Percentiles rank a stretch among this genome's conserved stretches.
phyloP scores from a whole-genome alignment of 2,888 invertebrate genomes.

The Dioctria linearis region DNA sequence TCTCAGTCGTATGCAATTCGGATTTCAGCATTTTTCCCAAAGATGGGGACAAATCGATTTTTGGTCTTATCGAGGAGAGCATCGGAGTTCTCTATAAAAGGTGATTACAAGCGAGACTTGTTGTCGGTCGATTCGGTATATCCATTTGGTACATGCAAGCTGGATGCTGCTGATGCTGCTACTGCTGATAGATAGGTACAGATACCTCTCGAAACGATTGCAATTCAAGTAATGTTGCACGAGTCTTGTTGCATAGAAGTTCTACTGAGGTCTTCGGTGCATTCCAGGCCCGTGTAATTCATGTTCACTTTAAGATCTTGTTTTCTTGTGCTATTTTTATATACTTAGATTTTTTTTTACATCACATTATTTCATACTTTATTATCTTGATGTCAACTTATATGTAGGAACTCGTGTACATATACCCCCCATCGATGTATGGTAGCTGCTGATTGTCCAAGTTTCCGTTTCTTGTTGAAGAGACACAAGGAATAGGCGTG shows the following conservation, averaged over 20 bases:
- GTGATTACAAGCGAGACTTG: constrained; percentile 36
- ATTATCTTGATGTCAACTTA: constrained; percentile 36
- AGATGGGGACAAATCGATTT: constrained; percentile 24
- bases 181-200: not conserved
- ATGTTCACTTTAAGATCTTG: constrained; percentile 31
- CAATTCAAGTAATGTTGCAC: not conserved
- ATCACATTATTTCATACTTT: constrained; percentile 8
- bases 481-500: not conserved
- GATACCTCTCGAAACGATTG: not conserved
- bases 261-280: not conserved
- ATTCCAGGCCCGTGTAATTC: constrained; percentile 33
- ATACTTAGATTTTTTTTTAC: not conserved
- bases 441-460: constrained; percentile 17
- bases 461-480: constrained; percentile 7
- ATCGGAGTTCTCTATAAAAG: constrained; percentile 28
- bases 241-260: not conserved
- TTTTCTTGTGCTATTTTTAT: constrained; percentile 14
- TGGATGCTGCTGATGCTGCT: not conserved
- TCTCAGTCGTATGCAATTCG: constrained; percentile 18
- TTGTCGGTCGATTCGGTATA: not conserved
- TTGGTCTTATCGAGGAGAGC: constrained; percentile 35
- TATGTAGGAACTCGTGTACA: not conserved
- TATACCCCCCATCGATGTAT: not conserved
- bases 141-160: not conserved
- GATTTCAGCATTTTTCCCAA: not conserved